Evolutionary conservation across 53 echinoderm and acorn worm species (phyloP), one percentile per base, ranked within the genome.

Genomic region (Holothuria scabra): DNA sequence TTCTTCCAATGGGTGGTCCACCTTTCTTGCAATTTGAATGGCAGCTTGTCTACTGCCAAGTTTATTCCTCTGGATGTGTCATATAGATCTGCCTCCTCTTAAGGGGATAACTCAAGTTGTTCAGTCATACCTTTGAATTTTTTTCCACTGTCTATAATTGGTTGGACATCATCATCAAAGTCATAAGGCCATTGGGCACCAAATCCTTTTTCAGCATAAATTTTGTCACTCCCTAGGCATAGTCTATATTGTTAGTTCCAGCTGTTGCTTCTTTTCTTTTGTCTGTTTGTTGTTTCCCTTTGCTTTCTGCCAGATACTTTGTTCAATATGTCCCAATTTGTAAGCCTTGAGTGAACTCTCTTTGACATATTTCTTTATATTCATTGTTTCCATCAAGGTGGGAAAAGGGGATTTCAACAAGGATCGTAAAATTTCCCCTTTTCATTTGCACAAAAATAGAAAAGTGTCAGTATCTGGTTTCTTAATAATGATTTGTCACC

Each of bases 1-100:
- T 22, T 30, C 70, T 55, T 7, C 83, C 86, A 5, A 34, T 46
- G 31, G 60, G n/a, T 56, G 57, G 34, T 52, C 90, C 90, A 90
- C 19, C 81, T 76, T 46, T 90, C 86, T 70, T 86, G 86, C 25
- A 90, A 12, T 34, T 28, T 38, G 55, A 30, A 41, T 46, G 90
- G 86, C 20, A 90, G 64, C 56, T 90, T 90, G 49, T 86, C 67
- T 30, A 90, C 75, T 1, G 81, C 56, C 19, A 86, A 69, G 52
- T 65, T 74, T 10, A 86, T 23, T 12, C 90, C 90, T 60, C 82
- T 80, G 32, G 76, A 80, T 49, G 90, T 79, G 30, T 90, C 86
- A 25, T 75, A 34, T 4, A 84, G 31, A 25, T 88, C 88, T 60
- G 84, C 33, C 78, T 84, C 78, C 63, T 88, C 72, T 52, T 59